Conservation (phyloP, 2,113 vertebrate species). For the Oceanodroma tethys region DNA sequence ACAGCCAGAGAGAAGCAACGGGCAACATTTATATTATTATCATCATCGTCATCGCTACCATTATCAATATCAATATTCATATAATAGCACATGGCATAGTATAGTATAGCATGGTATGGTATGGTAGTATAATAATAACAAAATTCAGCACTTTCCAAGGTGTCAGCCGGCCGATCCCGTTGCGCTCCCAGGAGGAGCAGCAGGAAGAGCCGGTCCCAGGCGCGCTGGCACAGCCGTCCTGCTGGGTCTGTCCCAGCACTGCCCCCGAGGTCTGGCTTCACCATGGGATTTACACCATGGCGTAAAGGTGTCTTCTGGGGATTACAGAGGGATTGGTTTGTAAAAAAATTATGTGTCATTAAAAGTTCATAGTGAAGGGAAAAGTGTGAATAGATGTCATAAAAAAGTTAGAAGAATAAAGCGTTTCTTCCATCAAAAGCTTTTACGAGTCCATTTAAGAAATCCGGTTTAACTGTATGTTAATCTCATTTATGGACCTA, state of each 20-base stretch:
- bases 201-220: background rate
- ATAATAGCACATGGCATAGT: too few species aligned
- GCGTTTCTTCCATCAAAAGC: constrained; percentile 13
- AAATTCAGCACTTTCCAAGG: background rate
- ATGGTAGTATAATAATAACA: rapidly evolving
- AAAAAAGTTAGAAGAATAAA: constrained; percentile 41
- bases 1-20: rapidly evolving
- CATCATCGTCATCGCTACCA: background rate
- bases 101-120: rapidly evolving
- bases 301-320: background rate
- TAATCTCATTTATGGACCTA: constrained; percentile 44
- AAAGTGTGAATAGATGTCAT: background rate
- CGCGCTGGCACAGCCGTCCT: rapidly evolving
- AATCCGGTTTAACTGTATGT: constrained; percentile 34
- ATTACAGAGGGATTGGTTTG: background rate
- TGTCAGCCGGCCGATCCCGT: rapidly evolving
- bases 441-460: constrained; percentile 27
- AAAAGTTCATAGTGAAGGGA: background rate
- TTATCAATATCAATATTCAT: background rate
- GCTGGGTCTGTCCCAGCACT: background rate
- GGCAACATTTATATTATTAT: too few species aligned
- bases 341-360: background rate
- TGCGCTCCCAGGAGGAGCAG: background rate
- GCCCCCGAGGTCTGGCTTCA: background rate
- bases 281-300: rapidly evolving